Percentiles rank a stretch among this genome's conserved stretches.
These are phyloP conservation scores for Probaryconus sp. DNA, from an alignment of 1,140 invertebrate species.

Conservation along the genomic window DNA sequence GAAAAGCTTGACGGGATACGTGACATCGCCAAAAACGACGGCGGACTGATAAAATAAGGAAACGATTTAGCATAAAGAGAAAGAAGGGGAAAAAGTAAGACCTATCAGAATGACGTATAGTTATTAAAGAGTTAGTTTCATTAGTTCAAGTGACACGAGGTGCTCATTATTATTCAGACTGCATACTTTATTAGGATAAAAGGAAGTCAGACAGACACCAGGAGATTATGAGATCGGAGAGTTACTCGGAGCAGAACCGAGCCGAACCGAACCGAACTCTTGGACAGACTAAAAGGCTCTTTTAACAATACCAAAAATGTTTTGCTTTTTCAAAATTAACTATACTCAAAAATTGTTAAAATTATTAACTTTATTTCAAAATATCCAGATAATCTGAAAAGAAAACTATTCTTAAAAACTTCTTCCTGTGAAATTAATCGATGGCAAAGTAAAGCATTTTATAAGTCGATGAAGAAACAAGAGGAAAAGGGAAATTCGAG, in stretches of 20 bases:
- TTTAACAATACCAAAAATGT: no score
- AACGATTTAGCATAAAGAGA: constrained; percentile 23
- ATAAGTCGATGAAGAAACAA: no score
- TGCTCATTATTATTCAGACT: constrained; percentile 71
- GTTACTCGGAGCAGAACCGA: constrained; percentile 16
- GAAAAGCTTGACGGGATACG: neutral
- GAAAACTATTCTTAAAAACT: no score
- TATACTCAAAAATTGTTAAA: no score
- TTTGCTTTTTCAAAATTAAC: no score
- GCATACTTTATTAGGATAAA: constrained; percentile 70
- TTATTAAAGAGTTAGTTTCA: constrained; percentile 66
- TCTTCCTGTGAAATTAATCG: no score
- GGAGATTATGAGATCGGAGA: constrained; percentile 69
- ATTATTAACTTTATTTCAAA: no score
- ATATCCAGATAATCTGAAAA: no score
- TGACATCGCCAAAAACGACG: neutral
- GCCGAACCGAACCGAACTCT: no score
- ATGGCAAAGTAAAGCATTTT: no score
- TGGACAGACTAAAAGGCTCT: constrained; percentile 25
- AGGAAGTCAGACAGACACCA: constrained; percentile 56
- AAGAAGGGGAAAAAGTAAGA: constrained; percentile 21
- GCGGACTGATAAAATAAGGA: constrained; percentile 1
- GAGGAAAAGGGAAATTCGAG: no score
- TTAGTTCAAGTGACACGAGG: constrained; percentile 57
- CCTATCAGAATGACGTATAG: constrained; percentile 56